phyloP scores from a whole-genome alignment of 2,797 vertebrate species.

The Neosalanx taihuensis region DNA sequence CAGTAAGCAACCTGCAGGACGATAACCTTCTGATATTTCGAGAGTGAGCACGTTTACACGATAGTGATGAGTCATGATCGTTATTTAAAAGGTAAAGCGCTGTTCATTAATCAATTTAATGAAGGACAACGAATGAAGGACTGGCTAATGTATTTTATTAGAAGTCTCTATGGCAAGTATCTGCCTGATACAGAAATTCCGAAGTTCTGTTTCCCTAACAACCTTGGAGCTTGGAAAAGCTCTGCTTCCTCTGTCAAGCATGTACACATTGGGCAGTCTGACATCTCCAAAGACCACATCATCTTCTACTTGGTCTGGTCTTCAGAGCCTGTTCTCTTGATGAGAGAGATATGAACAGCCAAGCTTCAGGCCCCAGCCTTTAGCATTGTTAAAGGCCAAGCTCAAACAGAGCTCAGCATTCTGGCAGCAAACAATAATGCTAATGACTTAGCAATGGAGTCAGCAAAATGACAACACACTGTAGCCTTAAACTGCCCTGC shows the following conservation, averaged over 20 bases:
- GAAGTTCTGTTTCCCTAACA: slow-evolving; percentile 5
- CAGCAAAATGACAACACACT: neutral
- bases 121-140: neutral
- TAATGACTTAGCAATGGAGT: neutral
- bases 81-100: too few relatives aligned
- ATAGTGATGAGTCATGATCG: too few relatives aligned
- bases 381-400: neutral
- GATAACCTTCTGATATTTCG: neutral
- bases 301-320: neutral
- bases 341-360: slow-evolving; percentile 6
- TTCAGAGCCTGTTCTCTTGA: neutral
- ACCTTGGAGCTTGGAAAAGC: neutral
- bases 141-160: too few relatives aligned
- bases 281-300: neutral
- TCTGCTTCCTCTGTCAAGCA: neutral
- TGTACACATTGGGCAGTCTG: neutral
- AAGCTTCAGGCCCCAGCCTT: neutral
- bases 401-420: neutral
- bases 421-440: neutral
- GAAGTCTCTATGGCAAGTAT: neutral
- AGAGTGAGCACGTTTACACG: neutral
- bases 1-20: neutral
- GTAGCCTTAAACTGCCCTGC: neutral
- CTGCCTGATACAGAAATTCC: neutral
- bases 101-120: neutral